Evolutionary conservation across 2,888 invertebrate genomes (phyloP), one percentile per base, ranked within the genome.

Genomic region (Balanococcus diminutus): DNA sequence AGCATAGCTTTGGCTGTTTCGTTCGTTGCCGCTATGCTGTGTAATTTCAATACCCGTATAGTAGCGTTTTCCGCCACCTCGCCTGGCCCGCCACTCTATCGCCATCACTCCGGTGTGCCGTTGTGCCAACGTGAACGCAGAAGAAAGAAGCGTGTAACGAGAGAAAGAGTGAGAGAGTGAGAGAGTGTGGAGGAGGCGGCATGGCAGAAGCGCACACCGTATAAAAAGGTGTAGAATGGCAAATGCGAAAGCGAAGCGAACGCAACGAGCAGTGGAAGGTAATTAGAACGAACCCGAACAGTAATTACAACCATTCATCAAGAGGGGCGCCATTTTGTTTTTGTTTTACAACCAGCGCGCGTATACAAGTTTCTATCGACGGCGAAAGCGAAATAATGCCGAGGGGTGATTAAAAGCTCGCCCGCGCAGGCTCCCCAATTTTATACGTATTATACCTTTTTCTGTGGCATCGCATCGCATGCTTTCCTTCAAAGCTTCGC

Each of bases 301-400:
- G 91, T 91, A 91, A 91, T 91, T 91, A 91, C 91, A 90, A 89
- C 91, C 91, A 91, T 91, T 91, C 91, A 91, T 91, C 91, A 91
- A 86, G 81, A 32, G 36, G 82, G 82, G 61, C 86, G 86, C 86
- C 86, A 86, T 86, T 86, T 86, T 86, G 86, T 86, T 86, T 84
- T 84, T 84, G 84, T 84, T 84, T 84, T 84, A 84, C 84, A 84
- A 82, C 86, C 82, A 61, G 61, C 51, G 42, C 86, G 81, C 82
- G 39, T 56, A 67, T 72, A 81, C 39, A 82, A 82, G 46, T 82
- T 82, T 82, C 82, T 82, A 42, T 72, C 72, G 72, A 72, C 72
- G 72, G 72, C 72, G 72, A 72, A 72, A 72, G 72, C 72, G 72
- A 72, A 72, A 72, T 32, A 72, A 72, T 72, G 72, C 72, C 72